Base-by-base conservation (phyloP, 2,113 vertebrate genomes). In the Bubo bubo region DNA sequence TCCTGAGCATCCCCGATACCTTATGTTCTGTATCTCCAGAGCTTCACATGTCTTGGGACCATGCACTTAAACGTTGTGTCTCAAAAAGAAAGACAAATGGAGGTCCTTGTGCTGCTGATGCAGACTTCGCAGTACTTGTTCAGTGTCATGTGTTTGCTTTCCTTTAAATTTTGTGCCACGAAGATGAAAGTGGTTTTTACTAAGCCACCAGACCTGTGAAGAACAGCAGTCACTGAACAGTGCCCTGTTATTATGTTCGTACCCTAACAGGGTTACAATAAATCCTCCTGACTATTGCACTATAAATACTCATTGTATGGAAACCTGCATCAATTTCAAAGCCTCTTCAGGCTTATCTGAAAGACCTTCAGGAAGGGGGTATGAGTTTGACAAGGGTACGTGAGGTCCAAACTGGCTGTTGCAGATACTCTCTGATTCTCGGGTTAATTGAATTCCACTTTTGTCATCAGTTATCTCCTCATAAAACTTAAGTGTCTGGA, bases 41-140 rank as follows among this genome's bases (percentile, higher is more conserved):
- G 19, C 20, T 19, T 35, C n/a, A 18, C 10, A 0, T 85, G 14
- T 68, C 55, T 49, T 41, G 30, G 16, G n/a, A 39, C 14, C 23
- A 34, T 1, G 0, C 19, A 23, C 12, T 73, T 80, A 47, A 73
- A 74, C 12, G 9, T 47, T n/a, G 9, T 47, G 32, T 60, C 23
- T 27, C 43, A 20, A 73, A 88, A 86, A 39, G 3, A 26, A 30
- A 14, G 14, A 30, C 23, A 26, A 35, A 1, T 3, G 75, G 52
- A 55, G 32, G 22, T 45, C 35, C 8, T 70, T 39, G 22, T 67
- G 45, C 32, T 86, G n/a, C 39, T 0, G 0, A 1, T 49, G 49
- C 20, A 64, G 59, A 34, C 37, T 35, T 64, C 30, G 27, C 21
- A 19, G 43, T 63, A 17, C 30, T 59, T 55, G 9, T 49, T 77